Percentiles rank a stretch among this genome's conserved stretches.
Evolutionary conservation across 2,888 invertebrate species (phyloP).

Genomic region (Pterobdella sp.): DNA sequence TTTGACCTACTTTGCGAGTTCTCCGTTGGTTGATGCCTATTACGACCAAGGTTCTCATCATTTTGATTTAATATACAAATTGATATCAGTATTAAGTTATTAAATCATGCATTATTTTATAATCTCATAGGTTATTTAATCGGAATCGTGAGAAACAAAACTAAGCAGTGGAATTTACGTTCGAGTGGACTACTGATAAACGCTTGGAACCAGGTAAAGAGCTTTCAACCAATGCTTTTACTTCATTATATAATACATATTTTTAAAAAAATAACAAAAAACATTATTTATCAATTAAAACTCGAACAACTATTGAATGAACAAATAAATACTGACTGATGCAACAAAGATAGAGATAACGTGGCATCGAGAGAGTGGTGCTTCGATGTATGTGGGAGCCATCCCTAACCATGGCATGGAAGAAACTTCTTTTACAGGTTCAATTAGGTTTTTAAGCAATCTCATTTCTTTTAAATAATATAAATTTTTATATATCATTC

Average conservation of each 20-base stretch:
- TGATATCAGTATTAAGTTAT: not conserved
- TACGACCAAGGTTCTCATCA: conserved; percentile 38
- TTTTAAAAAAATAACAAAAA: no score
- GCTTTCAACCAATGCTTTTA: not conserved
- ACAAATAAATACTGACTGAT: not conserved
- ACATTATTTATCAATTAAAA: not conserved
- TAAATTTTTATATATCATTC: not conserved
- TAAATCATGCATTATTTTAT: not conserved
- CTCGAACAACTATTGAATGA: not conserved
- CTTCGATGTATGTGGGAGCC: conserved; percentile 12
- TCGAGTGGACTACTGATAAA: not conserved
- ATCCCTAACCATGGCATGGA: not conserved
- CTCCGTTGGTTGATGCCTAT: conserved; percentile 44
- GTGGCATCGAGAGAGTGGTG: conserved; percentile 12
- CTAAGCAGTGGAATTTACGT: conserved; percentile 41
- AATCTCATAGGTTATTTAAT: conserved; percentile 15
- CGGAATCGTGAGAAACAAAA: conserved; percentile 17
- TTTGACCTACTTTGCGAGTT: conserved; percentile 46
- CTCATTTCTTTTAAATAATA: no score
- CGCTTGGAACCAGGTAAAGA: conserved; percentile 18
- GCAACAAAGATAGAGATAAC: conserved; percentile 19
- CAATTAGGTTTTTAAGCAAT: not conserved
- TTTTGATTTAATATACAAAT: not conserved
- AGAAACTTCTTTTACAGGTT: not conserved
- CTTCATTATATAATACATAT: no score